Evolutionary conservation across 64 coral and sea anemone genomes (phyloP).

Genomic region (Dendronephthya gigantea): DNA sequence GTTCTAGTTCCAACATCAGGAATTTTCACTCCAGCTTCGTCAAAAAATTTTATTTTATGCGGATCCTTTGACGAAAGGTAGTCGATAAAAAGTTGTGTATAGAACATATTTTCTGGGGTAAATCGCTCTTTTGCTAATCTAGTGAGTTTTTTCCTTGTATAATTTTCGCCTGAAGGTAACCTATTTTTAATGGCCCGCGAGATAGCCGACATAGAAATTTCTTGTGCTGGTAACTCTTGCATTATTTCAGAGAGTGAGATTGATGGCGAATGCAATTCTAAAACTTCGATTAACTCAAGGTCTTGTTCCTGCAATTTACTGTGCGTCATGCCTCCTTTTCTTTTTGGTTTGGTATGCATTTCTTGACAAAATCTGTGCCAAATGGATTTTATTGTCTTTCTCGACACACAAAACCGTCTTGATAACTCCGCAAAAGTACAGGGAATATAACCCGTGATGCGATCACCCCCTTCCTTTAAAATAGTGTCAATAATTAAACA

Average conservation of each 20-base stretch:
- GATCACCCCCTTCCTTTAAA: constrained; percentile 6
- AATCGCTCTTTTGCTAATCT: not conserved
- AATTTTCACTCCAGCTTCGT: constrained; percentile 39
- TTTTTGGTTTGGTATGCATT: not conserved
- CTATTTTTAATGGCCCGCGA: constrained; percentile 38
- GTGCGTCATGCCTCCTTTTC: constrained; percentile 17
- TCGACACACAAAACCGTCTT: constrained; percentile 8
- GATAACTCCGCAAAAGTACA: not conserved
- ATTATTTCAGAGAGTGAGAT: constrained; percentile 24
- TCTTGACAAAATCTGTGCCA: constrained; percentile 25
- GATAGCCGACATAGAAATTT: constrained; percentile 36
- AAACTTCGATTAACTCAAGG: constrained; percentile 27
- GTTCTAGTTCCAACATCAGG: constrained; percentile 29
- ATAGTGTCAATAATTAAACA: constrained; percentile 25
- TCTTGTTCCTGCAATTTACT: constrained; percentile 23
- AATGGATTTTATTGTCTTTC: constrained; percentile 16
- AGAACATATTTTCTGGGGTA: constrained; percentile 1
- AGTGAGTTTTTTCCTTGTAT: constrained; percentile 15
- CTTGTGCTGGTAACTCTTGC: not conserved
- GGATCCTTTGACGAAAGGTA: constrained; percentile 41
- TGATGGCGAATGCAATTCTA: not conserved
- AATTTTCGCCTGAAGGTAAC: constrained; percentile 34
- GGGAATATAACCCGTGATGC: constrained; percentile 33
- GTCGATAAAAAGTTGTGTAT: constrained; percentile 42
- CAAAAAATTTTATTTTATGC: constrained; percentile 35